Evolutionary conservation across 1,140 invertebrate species (phyloP), one percentile per base, ranked within the genome.

Genomic region (Stenopsyche tienmushanensis): DNA sequence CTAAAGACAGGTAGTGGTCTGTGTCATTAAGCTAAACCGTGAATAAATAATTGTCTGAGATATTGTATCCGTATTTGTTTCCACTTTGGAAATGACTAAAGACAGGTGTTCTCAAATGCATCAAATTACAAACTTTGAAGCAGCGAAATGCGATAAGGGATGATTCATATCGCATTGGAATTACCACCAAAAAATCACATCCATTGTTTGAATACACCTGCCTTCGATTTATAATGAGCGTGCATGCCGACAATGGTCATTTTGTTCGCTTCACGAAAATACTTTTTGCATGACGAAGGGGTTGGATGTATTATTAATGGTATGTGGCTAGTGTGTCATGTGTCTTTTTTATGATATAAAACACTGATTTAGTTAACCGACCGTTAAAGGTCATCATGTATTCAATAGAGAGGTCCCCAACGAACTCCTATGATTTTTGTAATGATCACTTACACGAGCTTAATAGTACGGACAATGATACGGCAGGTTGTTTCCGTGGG

Each of bases 401-500:
- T 25, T 49, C 44, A 53, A 57, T 45, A 23, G 24, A 18, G 54
- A 34, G 66, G 66, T 64, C 66, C 47, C 25, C 39, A 67, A 67
- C 66, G 45, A 24, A 44, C 57, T 41, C 20, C 18, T 20, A 47
- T 59, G 57, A 47, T 47, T 59, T 45, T 59, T 24, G 21, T 66
- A 66, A 66, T 62, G 64, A 66, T 59, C 57, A 26, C 34, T 54
- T 54, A 45, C 57, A 45, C 25, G 25, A 17, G 24, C 47, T 41
- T 53, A 25, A 26, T 23, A 24, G 15, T 41, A 24, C 34, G 42
- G 57, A 59, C 57, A 60, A 55, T 65, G 64, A 60, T 66, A 60
- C 64, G 64, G 64, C 64, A 66, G 64, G 64, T 66, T 58, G 53
- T 8, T 66, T 66, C 26, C 64, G 64, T 66, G 64, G 58, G 64